Evolutionary conservation across 2,888 invertebrate species (phyloP), one percentile per base, ranked within the genome.

Genomic region (Suillia variegata): DNA sequence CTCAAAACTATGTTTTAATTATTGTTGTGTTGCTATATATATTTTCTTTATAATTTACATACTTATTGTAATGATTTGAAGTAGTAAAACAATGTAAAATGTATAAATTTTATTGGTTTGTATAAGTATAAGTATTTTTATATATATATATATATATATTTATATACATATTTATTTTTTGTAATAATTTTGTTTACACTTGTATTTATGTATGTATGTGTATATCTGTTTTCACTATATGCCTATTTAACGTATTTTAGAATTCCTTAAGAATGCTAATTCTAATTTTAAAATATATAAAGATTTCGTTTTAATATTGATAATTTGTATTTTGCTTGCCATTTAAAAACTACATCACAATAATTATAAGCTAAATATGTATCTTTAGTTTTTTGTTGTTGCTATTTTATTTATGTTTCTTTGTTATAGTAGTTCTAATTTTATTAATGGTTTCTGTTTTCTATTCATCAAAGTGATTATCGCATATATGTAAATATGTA

Each of bases 291-390:
- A n/a, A n/a, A 26, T 26, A 26, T 26, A 26, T 26, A 26, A 26
- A 10, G 10, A 26, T 26, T 26, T 26, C 10, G 26, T 26, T 26
- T 45, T 45, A 45, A 45, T 20, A 45, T 38, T 38, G n/a, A 12
- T 38, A 38, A 38, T 38, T 45, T 45, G 18, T 45, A 45, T 45
- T 45, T 45, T 17, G 18, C 17, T 62, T 54, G 34, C 17, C 45
- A 53, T 63, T 62, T 74, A 66, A 74, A 70, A 73, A 75, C 78
- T 78, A 78, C 77, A 78, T 78, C 77, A 78, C 77, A 78, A 78
- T 78, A 76, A 78, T 78, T 78, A 77, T 72, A 76, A 76, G 76
- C 77, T 78, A 78, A 68, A 52, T 65, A 70, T 61, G 67, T 67
- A n/a, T n/a, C 10, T 70, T 61, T 59, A 68, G 62, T 70, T 63